Base-by-base conservation (phyloP, 2,797 vertebrate species). In the Myripristis jacobus region DNA sequence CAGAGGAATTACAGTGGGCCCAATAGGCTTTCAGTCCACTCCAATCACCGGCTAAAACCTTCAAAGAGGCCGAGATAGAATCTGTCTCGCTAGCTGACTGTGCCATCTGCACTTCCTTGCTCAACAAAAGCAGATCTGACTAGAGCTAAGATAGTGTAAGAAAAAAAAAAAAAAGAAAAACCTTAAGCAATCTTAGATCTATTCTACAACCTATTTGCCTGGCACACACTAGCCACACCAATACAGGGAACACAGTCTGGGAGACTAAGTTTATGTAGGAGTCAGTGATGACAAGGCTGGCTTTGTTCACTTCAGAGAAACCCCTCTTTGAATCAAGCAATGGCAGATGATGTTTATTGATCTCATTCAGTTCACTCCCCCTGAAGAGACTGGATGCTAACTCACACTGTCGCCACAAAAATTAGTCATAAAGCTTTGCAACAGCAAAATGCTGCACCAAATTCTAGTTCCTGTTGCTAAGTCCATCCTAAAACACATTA, bases 1-100 rank as follows among this genome's bases (percentile, higher is more conserved):
- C 64, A 71, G 27, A 73, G 53, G 59, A 82, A 73, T 59, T 52
- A 73, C 62, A 66, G 22, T 34, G 44, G 46, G 34, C 19, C 36
- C 10, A 4, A 0, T 38, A 34, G 65, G 59, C 48, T 38, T 76
- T 75, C 36, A 52, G 43, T 73, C 34, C 6, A 25, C 8, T 55
- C 15, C 44, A 48, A 41, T 61, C 21, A 55, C 0, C 12, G 12
- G 19, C 31, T 13, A 24, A 59, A 51, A 56, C 5, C 31, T 56
- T 57, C 31, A 53, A 21, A 22, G 31, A 70, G 21, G 9, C 21
- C 24, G 64, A 47, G 41, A 50, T 22, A 31, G 57, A 66, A 44
- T 61, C 41, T 31, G 60, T 65, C 53, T 22, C n/a, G 13, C 6
- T 25, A 16, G 18, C 61, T 27, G 9, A 29, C n/a, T 12, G 21